Evolutionary conservation across 2,113 vertebrate genomes (phyloP).

Genomic region (Nannospalax galili): DNA sequence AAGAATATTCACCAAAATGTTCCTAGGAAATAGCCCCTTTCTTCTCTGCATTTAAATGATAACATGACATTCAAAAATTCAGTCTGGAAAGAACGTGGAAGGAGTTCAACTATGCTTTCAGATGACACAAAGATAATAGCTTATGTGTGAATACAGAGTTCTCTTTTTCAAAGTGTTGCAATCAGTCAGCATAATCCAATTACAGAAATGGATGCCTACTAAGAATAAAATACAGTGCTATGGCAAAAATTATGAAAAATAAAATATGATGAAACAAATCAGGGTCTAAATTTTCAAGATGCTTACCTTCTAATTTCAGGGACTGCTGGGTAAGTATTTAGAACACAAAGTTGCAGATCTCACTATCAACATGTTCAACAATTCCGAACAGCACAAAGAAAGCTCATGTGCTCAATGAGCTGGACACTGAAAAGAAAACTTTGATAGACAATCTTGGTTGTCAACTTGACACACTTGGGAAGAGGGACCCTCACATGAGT

Average conservation of each 20-base stretch:
- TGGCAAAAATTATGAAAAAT: neutral
- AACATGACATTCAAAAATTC: conserved; percentile 57
- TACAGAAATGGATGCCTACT: conserved; percentile 17
- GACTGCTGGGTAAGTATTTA: neutral
- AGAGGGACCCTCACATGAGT: neutral
- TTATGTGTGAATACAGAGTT: conserved; percentile 13
- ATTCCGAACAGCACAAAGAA: neutral
- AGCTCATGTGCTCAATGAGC: neutral
- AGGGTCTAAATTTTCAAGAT: neutral
- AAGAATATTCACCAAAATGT: conserved; percentile 72
- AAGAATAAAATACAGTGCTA: conserved; percentile 32
- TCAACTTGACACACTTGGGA: neutral
- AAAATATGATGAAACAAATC: neutral
- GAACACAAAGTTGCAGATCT: neutral
- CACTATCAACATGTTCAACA: neutral
- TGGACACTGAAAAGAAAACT: neutral
- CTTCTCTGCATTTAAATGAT: conserved; percentile 73
- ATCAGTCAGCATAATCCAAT: conserved; percentile 44
- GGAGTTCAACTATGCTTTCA: conserved; percentile 37
- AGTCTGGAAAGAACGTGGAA: conserved; percentile 48
- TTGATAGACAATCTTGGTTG: no score
- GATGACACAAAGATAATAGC: conserved; percentile 51
- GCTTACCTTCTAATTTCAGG: conserved; percentile 14
- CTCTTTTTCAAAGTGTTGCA: conserved; percentile 28
- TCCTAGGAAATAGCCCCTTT: conserved; percentile 69